Base-by-base conservation (phyloP, 2,888 invertebrate species). In the Tiliacea aurago region DNA sequence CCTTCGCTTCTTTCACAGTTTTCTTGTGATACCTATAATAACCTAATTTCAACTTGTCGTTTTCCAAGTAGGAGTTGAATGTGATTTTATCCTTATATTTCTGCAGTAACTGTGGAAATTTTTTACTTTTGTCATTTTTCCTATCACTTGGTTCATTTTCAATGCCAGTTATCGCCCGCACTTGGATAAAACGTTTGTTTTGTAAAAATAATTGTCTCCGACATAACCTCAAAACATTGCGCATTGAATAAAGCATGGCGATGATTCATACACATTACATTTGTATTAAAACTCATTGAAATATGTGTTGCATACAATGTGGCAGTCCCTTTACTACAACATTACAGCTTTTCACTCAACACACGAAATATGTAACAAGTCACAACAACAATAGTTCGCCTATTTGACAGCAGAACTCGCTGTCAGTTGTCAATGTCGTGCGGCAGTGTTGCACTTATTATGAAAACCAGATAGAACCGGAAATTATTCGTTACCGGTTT, bases 191-290 rank as follows among this genome's bases (percentile, higher is more conserved):
- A 81, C 89, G 86, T 74, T 89, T 91, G 67, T 87, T 90, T 87
- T 88, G 88, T 67, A 90, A 84, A 84, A 90, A 66, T 85, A 78
- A 89, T 81, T 90, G 91, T 76, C 87, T 89, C 59, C 91, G 90
- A 91, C 91, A 92, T 95, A 96, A 95, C 95, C 95, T 95, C 87
- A 94, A 94, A 92, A 94, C 82, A 59, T 87, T 90, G 70, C 89
- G 91, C 80, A 91, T 87, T 61, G 92, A 86, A 87, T 91, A 92
- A 59, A 92, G 83, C 94, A 94, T 95, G 73, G 43, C 74, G 68
- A 80, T 80, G 67, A 83, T 59, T 86, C 76, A 84, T 68, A 70
- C 47, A 64, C 73, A 59, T 64, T 49, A 20, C 61, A 67, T 23
- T 68, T 72, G 28, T 11, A 63, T 61, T 28, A 55, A 15, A 68